Evolutionary conservation across 2,888 invertebrate genomes (phyloP), one percentile per base, ranked within the genome.

Genomic region (Halocaridina rubra): DNA sequence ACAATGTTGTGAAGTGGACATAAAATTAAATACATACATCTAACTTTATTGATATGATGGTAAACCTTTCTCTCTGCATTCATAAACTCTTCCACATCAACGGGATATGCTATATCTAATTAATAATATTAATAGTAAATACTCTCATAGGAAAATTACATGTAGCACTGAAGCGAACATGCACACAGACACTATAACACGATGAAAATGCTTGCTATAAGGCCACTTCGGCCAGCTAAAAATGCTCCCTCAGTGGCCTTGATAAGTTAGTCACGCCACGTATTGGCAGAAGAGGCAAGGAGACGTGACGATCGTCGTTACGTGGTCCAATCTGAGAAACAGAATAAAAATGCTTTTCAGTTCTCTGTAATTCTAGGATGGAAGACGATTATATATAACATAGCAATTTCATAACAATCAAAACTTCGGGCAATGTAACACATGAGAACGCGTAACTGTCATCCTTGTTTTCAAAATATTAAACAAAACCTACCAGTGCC

Each of bases 81-180:
- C 82, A 84, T 53, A 77, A n/a, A 78, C 78, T 84, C 78, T 78
- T 77, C 82, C 78, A 78, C 72, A 72, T 71, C 82, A 84, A 78
- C 59, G 77, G 39, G 82, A 69, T 71, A 71, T 69, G 59, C 82
- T 84, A 84, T 39, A 59, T 24, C 82, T 84, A 84, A 78, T 78
- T 77, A 78, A 84, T 84, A 61, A 81, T 81, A 81, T 39, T 80
- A 32, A 74, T 81, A 75, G 53, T 79, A 72, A 81, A 78, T 84
- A 76, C 71, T 84, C 78, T 84, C 78, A 84, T 77, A 77, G 71
- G 77, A 78, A 82, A 82, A 61, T 78, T 84, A 84, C 82, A 84
- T 84, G 82, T 84, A 84, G 82, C 82, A 84, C 82, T 72, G 78
- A 84, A 84, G 82, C 82, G 82, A 78, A 84, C 82, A 84, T 84